Percentiles rank a stretch among this genome's conserved stretches.
Evolutionary conservation across 2,797 vertebrate species (phyloP).

Genomic region (Alectoris magna): DNA sequence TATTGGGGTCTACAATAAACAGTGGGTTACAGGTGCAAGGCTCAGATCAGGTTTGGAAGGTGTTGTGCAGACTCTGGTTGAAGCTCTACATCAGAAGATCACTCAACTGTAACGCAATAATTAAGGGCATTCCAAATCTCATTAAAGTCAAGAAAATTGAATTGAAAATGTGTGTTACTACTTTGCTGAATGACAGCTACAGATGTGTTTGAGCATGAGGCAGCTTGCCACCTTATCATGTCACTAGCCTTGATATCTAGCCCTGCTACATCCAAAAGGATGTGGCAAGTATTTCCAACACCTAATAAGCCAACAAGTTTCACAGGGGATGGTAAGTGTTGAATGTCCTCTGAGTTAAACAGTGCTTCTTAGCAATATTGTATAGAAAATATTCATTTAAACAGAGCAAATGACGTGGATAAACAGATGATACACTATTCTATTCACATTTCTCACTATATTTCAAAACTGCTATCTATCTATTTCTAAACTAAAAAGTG

Average conservation of each 20-base stretch:
- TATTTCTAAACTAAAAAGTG: neutral
- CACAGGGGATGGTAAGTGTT: neutral
- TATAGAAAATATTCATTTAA: neutral
- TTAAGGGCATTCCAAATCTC: neutral
- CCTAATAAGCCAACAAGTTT: neutral
- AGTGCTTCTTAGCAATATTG: neutral
- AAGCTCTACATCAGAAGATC: neutral
- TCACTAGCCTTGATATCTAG: neutral
- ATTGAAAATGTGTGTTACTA: neutral
- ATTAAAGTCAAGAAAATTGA: neutral
- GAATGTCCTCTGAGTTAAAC: neutral
- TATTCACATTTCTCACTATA: neutral
- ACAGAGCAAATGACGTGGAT: neutral
- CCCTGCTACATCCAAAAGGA: neutral
- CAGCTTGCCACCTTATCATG: neutral
- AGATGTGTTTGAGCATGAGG: neutral
- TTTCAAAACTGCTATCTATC: neutral
- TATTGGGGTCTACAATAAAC: neutral
- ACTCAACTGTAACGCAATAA: neutral
- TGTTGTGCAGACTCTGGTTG: neutral
- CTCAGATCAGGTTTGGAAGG: neutral
- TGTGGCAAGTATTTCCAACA: neutral
- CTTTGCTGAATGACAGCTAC: constrained; percentile 16
- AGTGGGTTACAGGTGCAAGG: neutral
- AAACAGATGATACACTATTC: neutral